These are phyloP conservation scores for Melanogrammus aeglefinus DNA, from an alignment of 2,797 vertebrate species.

Conservation along the genomic window DNA sequence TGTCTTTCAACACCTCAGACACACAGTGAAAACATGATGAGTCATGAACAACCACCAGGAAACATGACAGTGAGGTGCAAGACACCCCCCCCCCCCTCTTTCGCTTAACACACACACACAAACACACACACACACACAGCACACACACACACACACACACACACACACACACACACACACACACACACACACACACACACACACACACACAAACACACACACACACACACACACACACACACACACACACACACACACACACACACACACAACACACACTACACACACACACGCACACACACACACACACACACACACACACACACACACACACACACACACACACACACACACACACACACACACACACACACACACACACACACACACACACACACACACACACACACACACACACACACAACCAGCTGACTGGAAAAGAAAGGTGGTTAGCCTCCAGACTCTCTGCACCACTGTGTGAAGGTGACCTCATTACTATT, in stretches of 20 bases:
- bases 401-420: background rate
- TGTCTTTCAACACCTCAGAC: constrained; percentile 17
- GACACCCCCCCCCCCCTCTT: constrained; percentile 33
- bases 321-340: constrained; percentile 3
- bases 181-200: background rate
- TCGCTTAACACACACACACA: background rate
- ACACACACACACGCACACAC: background rate
- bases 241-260: constrained; percentile 4
- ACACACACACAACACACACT: constrained; percentile 2
- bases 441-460: constrained; percentile 22
- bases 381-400: constrained; percentile 1
- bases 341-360: background rate
- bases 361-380: constrained; percentile 3
- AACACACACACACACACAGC: constrained; percentile 7
- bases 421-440: constrained; percentile 52
- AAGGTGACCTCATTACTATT: constrained; percentile 44
- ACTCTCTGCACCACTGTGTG: constrained; percentile 55
- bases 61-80: constrained; percentile 54
- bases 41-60: constrained; percentile 47
- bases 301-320: background rate
- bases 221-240: background rate
- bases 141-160: constrained; percentile 3
- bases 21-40: constrained; percentile 35
- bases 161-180: background rate
- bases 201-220: background rate